Conservation (phyloP, 2,797 vertebrate species). For the Sus cebifrons region DNA sequence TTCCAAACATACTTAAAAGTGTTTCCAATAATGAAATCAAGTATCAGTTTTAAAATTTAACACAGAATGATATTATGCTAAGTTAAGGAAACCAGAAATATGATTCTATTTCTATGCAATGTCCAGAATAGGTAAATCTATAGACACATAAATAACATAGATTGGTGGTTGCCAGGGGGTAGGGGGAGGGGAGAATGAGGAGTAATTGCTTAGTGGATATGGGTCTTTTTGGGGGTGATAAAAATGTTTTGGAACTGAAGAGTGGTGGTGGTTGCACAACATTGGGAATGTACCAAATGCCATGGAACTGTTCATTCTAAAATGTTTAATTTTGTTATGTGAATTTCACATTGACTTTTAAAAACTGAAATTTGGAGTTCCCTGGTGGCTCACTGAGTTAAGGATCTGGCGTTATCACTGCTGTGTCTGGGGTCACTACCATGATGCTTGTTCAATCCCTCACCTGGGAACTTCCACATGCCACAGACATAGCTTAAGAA, state of each 20-base stretch:
- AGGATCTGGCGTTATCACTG: too few relatives aligned
- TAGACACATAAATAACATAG: neutral
- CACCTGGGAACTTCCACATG: too few relatives aligned
- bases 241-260: neutral
- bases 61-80: neutral
- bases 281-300: neutral
- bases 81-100: neutral
- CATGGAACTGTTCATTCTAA: neutral
- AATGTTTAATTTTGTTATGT: neutral
- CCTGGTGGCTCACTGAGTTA: too few relatives aligned
- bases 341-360: neutral
- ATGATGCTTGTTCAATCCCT: too few relatives aligned
- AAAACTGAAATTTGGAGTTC: too few relatives aligned
- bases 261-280: neutral
- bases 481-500: neutral
- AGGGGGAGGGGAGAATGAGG: neutral
- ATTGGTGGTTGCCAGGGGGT: neutral
- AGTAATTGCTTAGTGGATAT: neutral
- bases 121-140: neutral
- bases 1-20: constrained; percentile 24
- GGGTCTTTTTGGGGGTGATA: neutral
- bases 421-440: too few relatives aligned
- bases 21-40: neutral
- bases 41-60: constrained; percentile 13
- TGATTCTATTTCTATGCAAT: neutral